These are phyloP conservation scores for Cryptus armator DNA, from an alignment of 2,888 invertebrate genomes.

Conservation along the genomic window DNA sequence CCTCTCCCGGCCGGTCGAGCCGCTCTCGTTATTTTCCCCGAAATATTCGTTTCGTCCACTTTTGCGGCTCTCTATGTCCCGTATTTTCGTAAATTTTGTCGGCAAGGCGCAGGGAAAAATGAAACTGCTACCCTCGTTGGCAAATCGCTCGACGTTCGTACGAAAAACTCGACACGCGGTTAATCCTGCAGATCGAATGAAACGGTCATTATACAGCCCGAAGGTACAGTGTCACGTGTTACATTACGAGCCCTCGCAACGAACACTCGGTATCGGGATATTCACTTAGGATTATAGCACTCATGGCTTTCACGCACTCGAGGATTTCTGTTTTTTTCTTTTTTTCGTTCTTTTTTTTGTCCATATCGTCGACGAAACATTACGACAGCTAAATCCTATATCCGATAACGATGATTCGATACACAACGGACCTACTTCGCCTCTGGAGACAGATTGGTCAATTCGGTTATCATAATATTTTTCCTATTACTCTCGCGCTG, in stretches of 20 bases:
- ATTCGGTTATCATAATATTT: constrained; percentile 85
- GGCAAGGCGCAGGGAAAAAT: constrained; percentile 3
- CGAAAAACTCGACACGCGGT: constrained; percentile 65
- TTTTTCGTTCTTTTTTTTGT: constrained; percentile 28
- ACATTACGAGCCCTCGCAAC: constrained; percentile 44
- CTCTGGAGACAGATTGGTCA: constrained; percentile 75
- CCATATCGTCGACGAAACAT: constrained; percentile 64
- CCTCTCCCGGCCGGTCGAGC: neutral
- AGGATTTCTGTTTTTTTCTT: constrained; percentile 58
- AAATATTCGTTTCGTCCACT: constrained; percentile 53
- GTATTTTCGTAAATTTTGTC: constrained; percentile 50
- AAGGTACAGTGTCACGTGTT: constrained; percentile 41
- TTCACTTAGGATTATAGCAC: constrained; percentile 81
- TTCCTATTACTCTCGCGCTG: constrained; percentile 76
- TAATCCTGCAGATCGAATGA: constrained; percentile 74
- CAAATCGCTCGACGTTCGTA: neutral
- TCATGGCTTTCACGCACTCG: constrained; percentile 60
- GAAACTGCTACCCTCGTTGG: constrained; percentile 32
- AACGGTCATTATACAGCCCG: constrained; percentile 79
- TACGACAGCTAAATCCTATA: constrained; percentile 80
- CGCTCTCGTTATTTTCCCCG: constrained; percentile 58
- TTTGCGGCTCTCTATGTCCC: constrained; percentile 18
- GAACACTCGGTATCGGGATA: constrained; percentile 59
- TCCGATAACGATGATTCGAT: constrained; percentile 85
- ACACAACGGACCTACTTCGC: constrained; percentile 69